A percentile compares a stretch with the other conserved stretches of the same genome.
Conservation (phyloP, 2,113 vertebrate species). For the Zeus faber region DNA sequence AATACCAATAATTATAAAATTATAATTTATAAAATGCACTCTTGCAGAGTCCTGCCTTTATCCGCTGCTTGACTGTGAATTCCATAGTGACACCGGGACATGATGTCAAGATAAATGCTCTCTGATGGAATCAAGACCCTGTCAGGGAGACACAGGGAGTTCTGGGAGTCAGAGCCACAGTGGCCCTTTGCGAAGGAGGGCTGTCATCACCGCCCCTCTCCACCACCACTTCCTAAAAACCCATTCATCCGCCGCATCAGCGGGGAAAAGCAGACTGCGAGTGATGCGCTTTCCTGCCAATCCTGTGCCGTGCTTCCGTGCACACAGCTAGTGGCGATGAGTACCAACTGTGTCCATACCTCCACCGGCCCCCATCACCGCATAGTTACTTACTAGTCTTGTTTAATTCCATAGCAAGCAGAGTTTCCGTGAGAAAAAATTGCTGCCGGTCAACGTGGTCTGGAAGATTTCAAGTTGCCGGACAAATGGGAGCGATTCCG, state of each 20-base stretch:
- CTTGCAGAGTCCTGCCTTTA: slow-evolving; percentile 6
- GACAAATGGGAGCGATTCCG: too few relatives aligned
- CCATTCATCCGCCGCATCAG: slow-evolving; percentile 64
- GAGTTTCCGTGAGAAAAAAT: too few relatives aligned
- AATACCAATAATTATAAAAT: neutral
- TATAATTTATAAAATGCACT: neutral
- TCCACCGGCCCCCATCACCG: slow-evolving; percentile 23
- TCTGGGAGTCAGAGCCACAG: slow-evolving; percentile 51
- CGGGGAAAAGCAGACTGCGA: slow-evolving; percentile 47
- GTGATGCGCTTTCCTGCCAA: slow-evolving; percentile 56
- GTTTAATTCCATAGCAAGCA: neutral
- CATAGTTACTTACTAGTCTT: slow-evolving; percentile 19
- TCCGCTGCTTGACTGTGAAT: slow-evolving; percentile 36
- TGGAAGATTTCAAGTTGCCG: too few relatives aligned
- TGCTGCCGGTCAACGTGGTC: too few relatives aligned
- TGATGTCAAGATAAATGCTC: slow-evolving; percentile 59
- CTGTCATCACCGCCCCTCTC: slow-evolving; percentile 60
- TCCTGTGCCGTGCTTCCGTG: slow-evolving; percentile 36
- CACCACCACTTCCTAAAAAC: slow-evolving; percentile 47
- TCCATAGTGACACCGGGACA: slow-evolving; percentile 48
- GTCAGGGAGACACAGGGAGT: slow-evolving; percentile 58
- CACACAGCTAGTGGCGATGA: slow-evolving; percentile 24
- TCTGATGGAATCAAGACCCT: slow-evolving; percentile 60
- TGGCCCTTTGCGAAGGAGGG: slow-evolving; percentile 47
- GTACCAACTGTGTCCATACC: slow-evolving; percentile 21